These are phyloP conservation scores for Gymnosoma rotundatum DNA, from an alignment of 2,888 invertebrate genomes.

Conservation along the genomic window DNA sequence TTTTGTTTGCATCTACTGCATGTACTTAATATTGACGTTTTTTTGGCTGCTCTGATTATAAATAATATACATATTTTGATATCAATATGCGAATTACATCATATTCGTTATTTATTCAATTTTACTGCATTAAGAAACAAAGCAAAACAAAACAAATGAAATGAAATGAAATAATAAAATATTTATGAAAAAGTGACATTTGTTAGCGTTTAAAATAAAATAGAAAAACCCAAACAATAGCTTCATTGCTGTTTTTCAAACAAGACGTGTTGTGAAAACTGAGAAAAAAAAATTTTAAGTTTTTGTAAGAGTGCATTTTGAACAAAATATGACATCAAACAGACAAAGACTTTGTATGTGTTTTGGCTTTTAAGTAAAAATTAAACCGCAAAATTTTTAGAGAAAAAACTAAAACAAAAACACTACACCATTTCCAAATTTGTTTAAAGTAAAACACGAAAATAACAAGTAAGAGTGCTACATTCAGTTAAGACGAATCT, in stretches of 20 bases:
- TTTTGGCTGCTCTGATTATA: neutral
- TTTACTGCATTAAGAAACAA: constrained; percentile 16
- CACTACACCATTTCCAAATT: constrained; percentile 20
- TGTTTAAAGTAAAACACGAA: too few species aligned
- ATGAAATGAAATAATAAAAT: neutral
- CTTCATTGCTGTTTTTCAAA: neutral
- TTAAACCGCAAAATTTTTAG: constrained; percentile 22
- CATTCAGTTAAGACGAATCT: too few species aligned
- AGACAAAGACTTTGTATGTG: constrained; percentile 33
- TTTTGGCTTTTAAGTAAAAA: constrained; percentile 27
- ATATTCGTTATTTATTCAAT: constrained; percentile 21
- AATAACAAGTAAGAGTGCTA: too few species aligned
- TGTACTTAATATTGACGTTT: neutral
- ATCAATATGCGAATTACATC: neutral
- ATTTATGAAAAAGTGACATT: neutral
- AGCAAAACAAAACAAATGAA: neutral
- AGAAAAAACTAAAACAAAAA: constrained; percentile 2
- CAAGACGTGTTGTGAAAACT: neutral
- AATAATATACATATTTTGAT: neutral
- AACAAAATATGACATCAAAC: constrained; percentile 63
- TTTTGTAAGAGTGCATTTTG: neutral
- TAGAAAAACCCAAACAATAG: neutral
- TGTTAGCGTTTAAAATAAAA: neutral
- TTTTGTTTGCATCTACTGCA: too few species aligned
- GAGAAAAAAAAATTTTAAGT: neutral